A percentile compares a stretch with the other conserved stretches of the same genome.
Evolutionary conservation across 1,140 invertebrate genomes (phyloP).

Genomic region (Anagrus nilaparvatae): DNA sequence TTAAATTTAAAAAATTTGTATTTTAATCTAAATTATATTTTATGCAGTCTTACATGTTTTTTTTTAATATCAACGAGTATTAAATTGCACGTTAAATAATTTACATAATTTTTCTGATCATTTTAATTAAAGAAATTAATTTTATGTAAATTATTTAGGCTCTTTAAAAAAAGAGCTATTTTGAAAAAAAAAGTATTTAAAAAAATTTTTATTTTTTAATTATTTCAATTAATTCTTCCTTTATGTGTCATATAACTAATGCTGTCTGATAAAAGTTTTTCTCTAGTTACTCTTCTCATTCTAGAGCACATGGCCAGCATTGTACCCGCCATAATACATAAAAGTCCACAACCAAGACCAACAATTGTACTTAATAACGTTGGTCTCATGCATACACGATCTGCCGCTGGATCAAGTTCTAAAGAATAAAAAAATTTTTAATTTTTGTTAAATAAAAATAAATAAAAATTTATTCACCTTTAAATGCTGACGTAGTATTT

Average conservation of each 20-base stretch:
- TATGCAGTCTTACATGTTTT: background rate
- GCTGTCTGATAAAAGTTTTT: constrained; percentile 44
- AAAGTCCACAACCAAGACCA: constrained; percentile 53
- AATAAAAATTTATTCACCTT: constrained; percentile 23
- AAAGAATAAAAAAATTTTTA: constrained; percentile 16
- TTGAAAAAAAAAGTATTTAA: background rate
- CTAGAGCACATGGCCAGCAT: constrained; percentile 61
- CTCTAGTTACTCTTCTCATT: constrained; percentile 47
- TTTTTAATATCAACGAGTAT: background rate
- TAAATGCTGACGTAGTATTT: constrained; percentile 30
- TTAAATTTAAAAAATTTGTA: too few relatives aligned
- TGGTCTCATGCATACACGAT: constrained; percentile 64
- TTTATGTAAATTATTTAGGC: constrained; percentile 1
- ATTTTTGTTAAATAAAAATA: constrained; percentile 7
- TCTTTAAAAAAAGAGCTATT: background rate
- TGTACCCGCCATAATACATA: constrained; percentile 58
- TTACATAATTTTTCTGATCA: background rate
- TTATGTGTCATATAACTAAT: constrained; percentile 63
- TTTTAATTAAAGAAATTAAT: background rate
- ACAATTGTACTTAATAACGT: constrained; percentile 65
- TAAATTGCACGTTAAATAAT: background rate
- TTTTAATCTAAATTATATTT: background rate
- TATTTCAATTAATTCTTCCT: constrained; percentile 53
- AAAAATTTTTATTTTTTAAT: background rate
- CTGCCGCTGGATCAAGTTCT: constrained; percentile 34